phyloP scores from a whole-genome alignment of 2,888 invertebrate genomes.

The Smittia sp. region DNA sequence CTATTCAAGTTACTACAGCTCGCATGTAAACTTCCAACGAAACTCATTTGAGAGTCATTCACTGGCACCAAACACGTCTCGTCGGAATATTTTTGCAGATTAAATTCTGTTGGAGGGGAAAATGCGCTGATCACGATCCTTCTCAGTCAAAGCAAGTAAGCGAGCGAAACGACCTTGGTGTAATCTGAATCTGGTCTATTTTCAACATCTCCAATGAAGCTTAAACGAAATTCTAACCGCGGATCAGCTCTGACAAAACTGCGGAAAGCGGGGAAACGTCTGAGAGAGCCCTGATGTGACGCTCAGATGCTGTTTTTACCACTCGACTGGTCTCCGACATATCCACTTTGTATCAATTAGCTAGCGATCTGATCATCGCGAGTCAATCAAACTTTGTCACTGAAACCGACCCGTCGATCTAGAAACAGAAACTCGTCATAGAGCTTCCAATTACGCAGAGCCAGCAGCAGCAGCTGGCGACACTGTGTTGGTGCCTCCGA shows the following conservation, averaged over 20 bases:
- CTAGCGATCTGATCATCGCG: background rate
- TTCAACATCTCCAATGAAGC: background rate
- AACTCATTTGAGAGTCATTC: background rate
- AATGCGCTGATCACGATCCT: background rate
- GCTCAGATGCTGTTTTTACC: too few relatives aligned
- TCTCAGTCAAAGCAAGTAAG: background rate
- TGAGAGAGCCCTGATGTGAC: too few relatives aligned
- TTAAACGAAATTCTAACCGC: too few relatives aligned
- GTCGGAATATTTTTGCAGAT: background rate
- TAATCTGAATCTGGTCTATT: conserved; percentile 6
- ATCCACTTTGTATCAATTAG: background rate
- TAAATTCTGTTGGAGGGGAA: background rate
- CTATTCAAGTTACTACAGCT: too few relatives aligned
- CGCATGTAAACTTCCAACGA: too few relatives aligned
- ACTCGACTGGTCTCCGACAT: too few relatives aligned
- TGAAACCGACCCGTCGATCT: background rate
- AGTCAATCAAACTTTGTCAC: background rate
- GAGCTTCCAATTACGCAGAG: background rate
- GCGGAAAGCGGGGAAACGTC: too few relatives aligned
- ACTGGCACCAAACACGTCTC: background rate
- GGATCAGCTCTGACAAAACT: too few relatives aligned
- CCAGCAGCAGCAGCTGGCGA: background rate
- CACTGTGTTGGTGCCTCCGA: conserved; percentile 5
- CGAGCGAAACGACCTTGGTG: background rate
- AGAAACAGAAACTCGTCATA: background rate